phyloP scores from a whole-genome alignment of 2,113 vertebrate genomes.

The Oryzias javanicus region DNA sequence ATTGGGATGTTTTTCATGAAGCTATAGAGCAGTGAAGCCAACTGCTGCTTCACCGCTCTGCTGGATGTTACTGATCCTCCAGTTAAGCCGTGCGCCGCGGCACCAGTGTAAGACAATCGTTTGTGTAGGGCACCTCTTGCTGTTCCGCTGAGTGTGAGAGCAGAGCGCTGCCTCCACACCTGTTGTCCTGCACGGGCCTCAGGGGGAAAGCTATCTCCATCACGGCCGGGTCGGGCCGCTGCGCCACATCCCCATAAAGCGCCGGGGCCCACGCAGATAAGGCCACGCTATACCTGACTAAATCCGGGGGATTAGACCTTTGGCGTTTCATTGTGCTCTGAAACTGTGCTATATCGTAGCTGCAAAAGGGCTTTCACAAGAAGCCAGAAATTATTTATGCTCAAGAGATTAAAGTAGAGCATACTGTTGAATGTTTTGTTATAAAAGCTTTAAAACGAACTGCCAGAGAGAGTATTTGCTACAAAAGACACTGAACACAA shows the following conservation, averaged over 20 bases:
- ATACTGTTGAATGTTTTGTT: background rate
- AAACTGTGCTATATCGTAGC: constrained; percentile 2
- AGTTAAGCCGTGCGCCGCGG: constrained; percentile 58
- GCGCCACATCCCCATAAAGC: constrained; percentile 49
- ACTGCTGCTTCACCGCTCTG: constrained; percentile 61
- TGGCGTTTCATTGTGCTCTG: constrained; percentile 38
- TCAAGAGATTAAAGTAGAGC: constrained; percentile 18
- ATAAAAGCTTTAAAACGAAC: background rate
- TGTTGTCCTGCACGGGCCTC: constrained; percentile 61
- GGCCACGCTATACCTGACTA: constrained; percentile 51
- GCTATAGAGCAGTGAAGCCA: constrained; percentile 62
- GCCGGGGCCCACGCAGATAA: constrained; percentile 39
- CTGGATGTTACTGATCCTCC: constrained; percentile 76
- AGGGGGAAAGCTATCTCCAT: constrained; percentile 49
- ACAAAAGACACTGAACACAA: too few species aligned
- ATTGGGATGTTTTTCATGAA: constrained; percentile 67
- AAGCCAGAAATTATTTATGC: constrained; percentile 1
- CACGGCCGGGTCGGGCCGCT: constrained; percentile 26
- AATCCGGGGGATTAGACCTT: constrained; percentile 47
- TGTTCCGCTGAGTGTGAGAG: constrained; percentile 47
- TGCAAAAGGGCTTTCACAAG: constrained; percentile 14
- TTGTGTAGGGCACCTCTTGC: constrained; percentile 73
- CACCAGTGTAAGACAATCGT: constrained; percentile 78
- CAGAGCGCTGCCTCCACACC: constrained; percentile 66
- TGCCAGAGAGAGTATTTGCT: too few species aligned